Evolutionary conservation across 2,888 invertebrate species (phyloP), one percentile per base, ranked within the genome.

Genomic region (Patella pellucida): DNA sequence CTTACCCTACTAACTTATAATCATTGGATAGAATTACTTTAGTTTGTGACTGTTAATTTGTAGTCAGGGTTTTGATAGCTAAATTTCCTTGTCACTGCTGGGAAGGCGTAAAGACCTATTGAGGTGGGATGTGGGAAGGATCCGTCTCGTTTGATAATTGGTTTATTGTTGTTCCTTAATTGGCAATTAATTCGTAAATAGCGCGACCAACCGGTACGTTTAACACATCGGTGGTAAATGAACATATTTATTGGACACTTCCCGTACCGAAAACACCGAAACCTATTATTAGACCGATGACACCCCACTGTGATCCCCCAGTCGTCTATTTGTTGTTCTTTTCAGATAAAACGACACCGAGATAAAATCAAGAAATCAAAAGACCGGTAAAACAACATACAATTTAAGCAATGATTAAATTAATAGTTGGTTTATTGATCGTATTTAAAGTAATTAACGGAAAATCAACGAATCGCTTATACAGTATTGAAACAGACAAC

Each of bases 1-100:
- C 23, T 62, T 62, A 62, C 62, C 62, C 41, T 41, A 41, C 41
- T 41, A 41, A 41, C 41, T 62, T 62, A 23, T 62, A 62, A 62
- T 62, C 62, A 62, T 62, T 62, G 62, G 23, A 62, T 62, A 23
- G 23, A 23, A 62, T 62, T 62, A 62, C 62, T 23, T 23, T 19
- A 23, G 62, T 62, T 62, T 62, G 62, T 62, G 62, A 62, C 62
- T 23, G 62, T 62, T 62, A 62, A 62, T 62, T 62, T 62, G 62
- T 62, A 23, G 62, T 23, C 23, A 62, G 19, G 19, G 23, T 41
- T 62, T 62, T 62, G 62, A 62, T 62, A 19, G 19, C 62, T 62
- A 23, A 62, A 23, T 19, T 23, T 62, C 23, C 62, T 23, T 23
- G 62, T 23, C 62, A 62, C 62, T 23, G 62, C 62, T 62, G 62